Evolutionary conservation across 2,113 vertebrate species (phyloP), one percentile per base, ranked within the genome.

Genomic region (Seriola dumerili): DNA sequence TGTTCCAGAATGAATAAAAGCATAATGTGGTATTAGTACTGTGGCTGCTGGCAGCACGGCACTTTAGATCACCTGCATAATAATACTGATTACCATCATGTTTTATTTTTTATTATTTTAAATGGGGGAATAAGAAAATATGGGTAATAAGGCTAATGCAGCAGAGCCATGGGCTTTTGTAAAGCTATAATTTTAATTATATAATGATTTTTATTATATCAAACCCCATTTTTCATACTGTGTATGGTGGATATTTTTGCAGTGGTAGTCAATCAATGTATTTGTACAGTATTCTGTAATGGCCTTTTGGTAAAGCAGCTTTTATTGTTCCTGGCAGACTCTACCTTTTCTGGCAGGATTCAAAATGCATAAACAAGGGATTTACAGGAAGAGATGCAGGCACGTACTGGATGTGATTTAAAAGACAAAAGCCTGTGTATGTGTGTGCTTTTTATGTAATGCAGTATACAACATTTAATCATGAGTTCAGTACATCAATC

Each of bases 51-150:
- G 72, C 38, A 50, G 19, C 17, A 48, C 57, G 36, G 38, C 66
- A 55, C 19, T 42, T 46, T 3, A 75, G 52, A 62, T 76, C 61
- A 82, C 71, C 65, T 83, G 52, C 29, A 21, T 71, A 66, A 38
- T 0, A 46, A 78, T 59, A 40, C 5, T n/a, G n/a, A 78, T 78
- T 38, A 29, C 34, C 4, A 1, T 36, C 2, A 38, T 44, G 42
- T 52, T 13, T 32, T 42, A 8, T 5, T 69, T 83, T 59, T 19
- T 59, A 1, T 21, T 59, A 34, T 64, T 68, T 84, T 63, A 40
- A 34, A 57, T 32, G 2, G 55, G 29, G 29, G n/a, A 62, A 57
- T n/a, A 25, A 36, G 9, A 29, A n/a, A 25, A 62, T 36, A 17
- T 32, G 40, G 40, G 40, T 42, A 42, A 42, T 42, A 19, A 69